Conservation (phyloP, 2,888 invertebrate genomes). For the Ectobius pallidus region DNA sequence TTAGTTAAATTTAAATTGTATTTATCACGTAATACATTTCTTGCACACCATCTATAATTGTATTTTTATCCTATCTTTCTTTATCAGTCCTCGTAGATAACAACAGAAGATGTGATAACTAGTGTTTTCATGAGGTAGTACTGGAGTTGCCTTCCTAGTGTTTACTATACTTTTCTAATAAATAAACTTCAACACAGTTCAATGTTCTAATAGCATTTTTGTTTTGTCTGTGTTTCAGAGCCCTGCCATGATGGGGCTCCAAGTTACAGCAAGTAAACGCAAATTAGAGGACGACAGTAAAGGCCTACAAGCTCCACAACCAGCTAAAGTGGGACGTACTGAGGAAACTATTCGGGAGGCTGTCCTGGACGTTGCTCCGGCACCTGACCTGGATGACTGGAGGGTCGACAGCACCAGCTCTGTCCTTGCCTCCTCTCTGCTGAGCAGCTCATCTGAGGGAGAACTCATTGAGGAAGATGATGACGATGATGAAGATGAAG, state of each 20-base stretch:
- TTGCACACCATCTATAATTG: no score
- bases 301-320: conserved; percentile 27
- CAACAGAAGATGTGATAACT: not conserved
- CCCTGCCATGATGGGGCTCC: conserved; percentile 77
- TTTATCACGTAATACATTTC: no score
- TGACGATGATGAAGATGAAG: conserved; percentile 68
- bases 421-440: conserved; percentile 53
- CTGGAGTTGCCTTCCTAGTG: not conserved
- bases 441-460: conserved; percentile 60
- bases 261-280: conserved; percentile 73
- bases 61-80: not conserved
- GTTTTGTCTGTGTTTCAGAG: conserved; percentile 54
- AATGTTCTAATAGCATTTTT: no score
- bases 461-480: conserved; percentile 55
- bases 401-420: conserved; percentile 45
- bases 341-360: conserved; percentile 34
- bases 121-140: not conserved
- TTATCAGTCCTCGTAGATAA: conserved; percentile 1
- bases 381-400: conserved; percentile 37
- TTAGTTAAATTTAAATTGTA: no score
- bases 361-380: conserved; percentile 2
- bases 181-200: no score
- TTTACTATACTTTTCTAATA: no score
- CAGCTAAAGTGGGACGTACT: conserved; percentile 41
- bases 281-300: conserved; percentile 60